A percentile compares a stretch with the other conserved stretches of the same genome.
Conservation (phyloP, 2,113 vertebrate species). For the Zapus hudsonius region DNA sequence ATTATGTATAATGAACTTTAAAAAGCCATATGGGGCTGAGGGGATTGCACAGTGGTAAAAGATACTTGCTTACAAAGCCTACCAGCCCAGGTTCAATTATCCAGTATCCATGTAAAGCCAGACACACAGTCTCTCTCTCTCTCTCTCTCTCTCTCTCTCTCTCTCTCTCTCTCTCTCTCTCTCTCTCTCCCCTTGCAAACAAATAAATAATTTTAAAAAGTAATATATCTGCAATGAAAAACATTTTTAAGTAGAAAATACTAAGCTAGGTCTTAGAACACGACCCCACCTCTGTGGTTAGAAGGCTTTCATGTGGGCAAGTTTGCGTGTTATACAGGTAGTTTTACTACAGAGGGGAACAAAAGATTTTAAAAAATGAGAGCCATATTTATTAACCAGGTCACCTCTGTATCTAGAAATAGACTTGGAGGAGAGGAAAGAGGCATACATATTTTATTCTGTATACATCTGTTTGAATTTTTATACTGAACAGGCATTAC, state of each 20-base stretch:
- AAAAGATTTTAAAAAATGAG: background rate
- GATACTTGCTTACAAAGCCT: no score
- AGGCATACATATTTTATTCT: conserved; percentile 1
- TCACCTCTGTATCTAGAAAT: background rate
- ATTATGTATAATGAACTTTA: background rate
- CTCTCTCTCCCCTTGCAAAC: no score
- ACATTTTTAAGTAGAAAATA: background rate
- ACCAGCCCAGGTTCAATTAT: no score
- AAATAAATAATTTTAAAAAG: background rate
- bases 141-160: no score
- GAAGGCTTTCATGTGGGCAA: background rate
- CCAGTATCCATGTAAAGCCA: no score
- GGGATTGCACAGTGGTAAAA: no score
- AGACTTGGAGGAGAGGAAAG: background rate
- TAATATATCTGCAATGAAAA: background rate
- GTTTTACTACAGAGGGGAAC: background rate
- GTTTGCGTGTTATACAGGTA: background rate
- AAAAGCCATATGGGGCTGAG: background rate
- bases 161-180: no score
- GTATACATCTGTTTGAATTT: background rate
- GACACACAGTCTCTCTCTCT: no score
- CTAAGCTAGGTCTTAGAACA: conserved; percentile 19
- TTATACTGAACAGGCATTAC: background rate
- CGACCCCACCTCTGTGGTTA: background rate
- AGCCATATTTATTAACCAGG: background rate